Percentiles rank a stretch among this genome's conserved stretches.
phyloP scores from a whole-genome alignment of 2,888 invertebrate genomes.

The Mythimna loreyi region DNA sequence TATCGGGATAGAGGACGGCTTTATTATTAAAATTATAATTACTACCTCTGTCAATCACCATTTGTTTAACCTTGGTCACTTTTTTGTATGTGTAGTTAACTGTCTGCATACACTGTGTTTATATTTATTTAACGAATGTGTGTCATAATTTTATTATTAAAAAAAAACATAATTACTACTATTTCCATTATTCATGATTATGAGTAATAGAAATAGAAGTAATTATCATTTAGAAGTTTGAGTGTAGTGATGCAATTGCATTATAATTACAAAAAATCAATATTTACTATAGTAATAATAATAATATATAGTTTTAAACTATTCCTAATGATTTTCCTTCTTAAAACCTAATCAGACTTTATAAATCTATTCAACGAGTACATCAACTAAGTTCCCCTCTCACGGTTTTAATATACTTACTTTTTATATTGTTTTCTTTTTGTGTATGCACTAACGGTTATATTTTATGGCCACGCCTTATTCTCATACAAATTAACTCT shows the following conservation, averaged over 20 bases:
- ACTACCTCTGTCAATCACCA: conserved; percentile 53
- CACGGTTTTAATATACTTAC: conserved; percentile 77
- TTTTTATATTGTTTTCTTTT: conserved; percentile 65
- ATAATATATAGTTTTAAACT: not conserved
- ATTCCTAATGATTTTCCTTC: not conserved
- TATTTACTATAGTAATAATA: too few relatives aligned
- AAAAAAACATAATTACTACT: too few relatives aligned
- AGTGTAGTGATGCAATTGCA: not conserved
- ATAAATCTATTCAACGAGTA: conserved; percentile 38
- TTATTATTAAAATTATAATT: conserved; percentile 53
- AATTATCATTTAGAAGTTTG: not conserved
- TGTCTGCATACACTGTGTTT: conserved; percentile 14
- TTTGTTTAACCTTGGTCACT: conserved; percentile 45
- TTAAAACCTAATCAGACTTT: conserved; percentile 10
- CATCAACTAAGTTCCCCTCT: conserved; percentile 68
- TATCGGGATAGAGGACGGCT: conserved; percentile 21
- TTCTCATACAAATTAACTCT: conserved; percentile 60
- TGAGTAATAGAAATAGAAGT: too few relatives aligned
- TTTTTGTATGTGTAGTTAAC: conserved; percentile 16
- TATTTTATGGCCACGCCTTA: conserved; percentile 64
- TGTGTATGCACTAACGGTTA: conserved; percentile 74
- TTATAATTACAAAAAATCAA: not conserved
- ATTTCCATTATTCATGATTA: not conserved
- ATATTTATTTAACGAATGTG: conserved; percentile 8
- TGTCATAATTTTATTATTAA: too few relatives aligned